Conservation (phyloP, 1,140 invertebrate species). For the Gryllus bimaculatus region DNA sequence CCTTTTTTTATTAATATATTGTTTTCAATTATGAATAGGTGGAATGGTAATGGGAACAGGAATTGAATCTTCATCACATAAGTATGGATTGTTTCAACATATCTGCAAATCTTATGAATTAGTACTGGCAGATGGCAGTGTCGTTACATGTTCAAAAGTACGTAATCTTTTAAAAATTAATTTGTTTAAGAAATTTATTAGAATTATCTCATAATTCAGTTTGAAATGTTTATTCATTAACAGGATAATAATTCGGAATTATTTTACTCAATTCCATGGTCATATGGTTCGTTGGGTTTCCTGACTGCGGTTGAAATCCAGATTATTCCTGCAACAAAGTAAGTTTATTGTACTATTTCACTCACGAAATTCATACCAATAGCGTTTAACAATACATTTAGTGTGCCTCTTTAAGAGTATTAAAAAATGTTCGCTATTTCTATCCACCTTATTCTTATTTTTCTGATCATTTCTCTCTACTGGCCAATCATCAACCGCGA, state of each 20-base stretch:
- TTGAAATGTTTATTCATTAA: slow-evolving; percentile 22
- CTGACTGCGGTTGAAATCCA: slow-evolving; percentile 65
- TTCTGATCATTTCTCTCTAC: too few relatives aligned
- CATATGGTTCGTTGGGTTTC: slow-evolving; percentile 78
- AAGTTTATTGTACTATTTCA: slow-evolving; percentile 24
- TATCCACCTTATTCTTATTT: too few relatives aligned
- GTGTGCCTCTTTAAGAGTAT: too few relatives aligned
- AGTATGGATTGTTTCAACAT: slow-evolving; percentile 70
- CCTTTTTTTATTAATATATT: background rate
- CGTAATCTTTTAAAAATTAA: background rate
- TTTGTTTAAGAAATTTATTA: too few relatives aligned
- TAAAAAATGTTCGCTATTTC: too few relatives aligned
- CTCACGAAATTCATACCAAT: too few relatives aligned
- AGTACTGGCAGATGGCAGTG: slow-evolving; percentile 38
- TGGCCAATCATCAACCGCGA: too few relatives aligned
- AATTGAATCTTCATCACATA: slow-evolving; percentile 71
- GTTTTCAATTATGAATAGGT: slow-evolving; percentile 35
- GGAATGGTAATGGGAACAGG: slow-evolving; percentile 80
- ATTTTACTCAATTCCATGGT: slow-evolving; percentile 73
- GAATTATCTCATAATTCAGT: background rate
- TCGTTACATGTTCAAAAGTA: slow-evolving; percentile 19
- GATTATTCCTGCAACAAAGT: slow-evolving; percentile 60
- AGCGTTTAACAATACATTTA: too few relatives aligned
- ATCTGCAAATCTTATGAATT: slow-evolving; percentile 65
- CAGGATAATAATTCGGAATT: slow-evolving; percentile 60